Percentiles rank a stretch among this genome's conserved stretches.
These are phyloP conservation scores for Rhingia rostrata DNA, from an alignment of 2,888 invertebrate genomes.

Conservation along the genomic window DNA sequence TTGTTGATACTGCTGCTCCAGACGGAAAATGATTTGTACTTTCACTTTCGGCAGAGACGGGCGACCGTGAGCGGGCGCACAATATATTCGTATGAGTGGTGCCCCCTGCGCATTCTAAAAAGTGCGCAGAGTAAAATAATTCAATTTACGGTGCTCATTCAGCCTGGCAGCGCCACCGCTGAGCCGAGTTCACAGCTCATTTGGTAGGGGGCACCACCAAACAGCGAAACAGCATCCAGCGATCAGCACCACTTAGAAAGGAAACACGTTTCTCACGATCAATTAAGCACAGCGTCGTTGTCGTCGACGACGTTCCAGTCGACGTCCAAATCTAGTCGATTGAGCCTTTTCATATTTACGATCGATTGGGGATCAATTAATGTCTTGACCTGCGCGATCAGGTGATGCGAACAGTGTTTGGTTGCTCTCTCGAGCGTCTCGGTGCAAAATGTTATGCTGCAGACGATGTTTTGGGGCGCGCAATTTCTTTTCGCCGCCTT, in stretches of 20 bases:
- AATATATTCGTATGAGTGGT: slow-evolving; percentile 13
- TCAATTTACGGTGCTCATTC: slow-evolving; percentile 69
- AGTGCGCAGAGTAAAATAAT: slow-evolving; percentile 67
- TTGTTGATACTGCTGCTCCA: slow-evolving; percentile 52
- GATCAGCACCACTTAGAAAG: slow-evolving; percentile 62
- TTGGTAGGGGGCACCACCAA: slow-evolving; percentile 52
- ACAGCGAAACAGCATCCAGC: neutral
- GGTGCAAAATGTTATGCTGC: slow-evolving; percentile 43
- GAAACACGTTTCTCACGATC: slow-evolving; percentile 74
- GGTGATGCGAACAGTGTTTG: slow-evolving; percentile 66
- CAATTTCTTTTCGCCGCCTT: slow-evolving; percentile 59
- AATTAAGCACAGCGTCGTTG: slow-evolving; percentile 53
- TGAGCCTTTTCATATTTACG: slow-evolving; percentile 73
- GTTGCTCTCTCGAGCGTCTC: slow-evolving; percentile 46
- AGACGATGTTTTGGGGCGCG: slow-evolving; percentile 52
- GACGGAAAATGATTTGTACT: slow-evolving; percentile 73
- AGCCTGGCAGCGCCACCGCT: slow-evolving; percentile 17
- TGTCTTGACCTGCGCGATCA: slow-evolving; percentile 70
- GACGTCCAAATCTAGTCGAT: slow-evolving; percentile 46
- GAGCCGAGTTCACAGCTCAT: slow-evolving; percentile 63
- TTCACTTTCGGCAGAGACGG: slow-evolving; percentile 59
- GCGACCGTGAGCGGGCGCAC: neutral
- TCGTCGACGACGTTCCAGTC: slow-evolving; percentile 2
- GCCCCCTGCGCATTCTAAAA: slow-evolving; percentile 55
- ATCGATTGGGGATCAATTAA: slow-evolving; percentile 74